A percentile compares a stretch with the other conserved stretches of the same genome.
These are phyloP conservation scores for Pangasianodon gigas DNA, from an alignment of 2,113 vertebrate species.

Conservation along the genomic window DNA sequence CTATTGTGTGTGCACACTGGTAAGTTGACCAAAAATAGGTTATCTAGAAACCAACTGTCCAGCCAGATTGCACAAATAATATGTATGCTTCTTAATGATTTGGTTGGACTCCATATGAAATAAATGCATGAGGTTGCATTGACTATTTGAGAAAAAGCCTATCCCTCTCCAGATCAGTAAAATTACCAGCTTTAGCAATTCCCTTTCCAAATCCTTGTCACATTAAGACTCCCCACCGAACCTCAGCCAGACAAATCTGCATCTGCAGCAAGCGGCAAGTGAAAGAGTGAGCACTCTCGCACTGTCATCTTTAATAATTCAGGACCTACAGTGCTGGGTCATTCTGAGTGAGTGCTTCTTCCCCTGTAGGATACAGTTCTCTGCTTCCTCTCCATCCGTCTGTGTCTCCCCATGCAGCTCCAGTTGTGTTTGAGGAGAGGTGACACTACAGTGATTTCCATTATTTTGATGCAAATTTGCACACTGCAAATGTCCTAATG, in stretches of 20 bases:
- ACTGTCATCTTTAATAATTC: conserved; percentile 73
- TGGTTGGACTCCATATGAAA: not conserved
- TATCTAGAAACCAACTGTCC: not conserved
- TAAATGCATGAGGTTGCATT: not conserved
- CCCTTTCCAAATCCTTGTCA: not conserved
- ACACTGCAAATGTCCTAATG: not conserved
- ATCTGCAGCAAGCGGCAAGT: not conserved
- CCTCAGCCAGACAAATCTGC: conserved; percentile 26
- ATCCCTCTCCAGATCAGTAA: not conserved
- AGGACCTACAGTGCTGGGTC: conserved; percentile 58
- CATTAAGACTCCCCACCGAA: not conserved
- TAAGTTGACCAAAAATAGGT: not conserved
- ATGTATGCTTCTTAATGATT: not conserved
- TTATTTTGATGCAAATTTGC: not conserved
- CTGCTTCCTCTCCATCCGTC: not conserved
- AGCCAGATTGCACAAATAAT: not conserved
- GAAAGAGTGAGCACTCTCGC: conserved; percentile 24
- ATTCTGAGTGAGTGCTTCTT: conserved; percentile 33
- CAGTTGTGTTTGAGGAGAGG: not conserved
- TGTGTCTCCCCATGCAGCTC: not conserved
- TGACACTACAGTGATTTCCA: not conserved
- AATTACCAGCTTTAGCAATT: not conserved
- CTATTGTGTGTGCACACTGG: not conserved
- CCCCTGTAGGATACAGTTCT: conserved; percentile 21
- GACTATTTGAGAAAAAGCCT: not conserved